Evolutionary conservation across 2,797 vertebrate genomes (phyloP), one percentile per base, ranked within the genome.

Genomic region (Tenualosa thibaudeaui): DNA sequence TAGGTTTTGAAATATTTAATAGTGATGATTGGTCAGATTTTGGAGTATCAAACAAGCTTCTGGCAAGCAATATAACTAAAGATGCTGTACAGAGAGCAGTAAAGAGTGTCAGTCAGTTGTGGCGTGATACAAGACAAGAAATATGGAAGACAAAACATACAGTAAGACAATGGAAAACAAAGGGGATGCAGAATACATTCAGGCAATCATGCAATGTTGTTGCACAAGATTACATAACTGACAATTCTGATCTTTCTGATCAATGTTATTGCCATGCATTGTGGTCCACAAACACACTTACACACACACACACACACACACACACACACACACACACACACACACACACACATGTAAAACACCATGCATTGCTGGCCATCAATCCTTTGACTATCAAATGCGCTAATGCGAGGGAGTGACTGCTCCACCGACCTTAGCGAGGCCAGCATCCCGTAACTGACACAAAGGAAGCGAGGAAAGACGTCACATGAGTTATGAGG

Each of bases 371-470:
- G n/a, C 13, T 75, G 15, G 40, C 37, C 13, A 46, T 78, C 19
- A 43, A 40, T 43, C 15, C 3, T 22, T 37, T 37, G 6, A 8
- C 40, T 9, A 40, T 49, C 26, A 78, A 54, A 53, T 53, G 49
- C 43, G 49, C 54, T 40, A 13, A 81, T 17, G 37, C 37, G 15
- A 51, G 56, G 37, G 51, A 62, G 83, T 75, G 50, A 81, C 81
- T 81, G 22, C 65, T 83, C 81, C 81, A 86, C 87, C 78, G 87
- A 88, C 82, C 84, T 88, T 88, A 88, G 83, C 85, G 75, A 68
- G 84, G 85, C 78, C 85, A 88, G 86, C 85, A 86, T 81, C 83
- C 83, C 86, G 85, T 83, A 84, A 88, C 87, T 86, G 84, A 84
- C 68, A 86, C 71, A 51, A n/a, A 53, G 60, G 58, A 49, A 65